These are phyloP conservation scores for Trissolcus basalis DNA, from an alignment of 1,140 invertebrate genomes.

Conservation along the genomic window DNA sequence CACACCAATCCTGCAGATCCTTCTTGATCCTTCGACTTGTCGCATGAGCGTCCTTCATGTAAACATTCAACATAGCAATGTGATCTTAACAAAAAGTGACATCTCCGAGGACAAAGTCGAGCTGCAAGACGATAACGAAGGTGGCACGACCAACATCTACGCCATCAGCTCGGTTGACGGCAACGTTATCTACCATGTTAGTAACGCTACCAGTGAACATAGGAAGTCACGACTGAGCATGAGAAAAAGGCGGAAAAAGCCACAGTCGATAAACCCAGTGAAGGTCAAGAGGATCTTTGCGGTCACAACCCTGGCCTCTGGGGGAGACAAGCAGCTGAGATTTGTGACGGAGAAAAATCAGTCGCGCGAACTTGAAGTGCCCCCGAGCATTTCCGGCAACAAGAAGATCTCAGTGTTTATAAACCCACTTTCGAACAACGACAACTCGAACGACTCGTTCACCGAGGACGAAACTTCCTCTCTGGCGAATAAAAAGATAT, in stretches of 20 bases:
- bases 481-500: constrained; percentile 55
- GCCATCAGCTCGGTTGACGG: constrained; percentile 91
- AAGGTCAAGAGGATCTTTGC: constrained; percentile 76
- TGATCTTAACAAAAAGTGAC: constrained; percentile 70
- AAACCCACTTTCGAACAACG: constrained; percentile 76
- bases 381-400: constrained; percentile 75
- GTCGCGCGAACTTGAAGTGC: constrained; percentile 77
- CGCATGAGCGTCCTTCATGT: constrained; percentile 91
- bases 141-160: constrained; percentile 82
- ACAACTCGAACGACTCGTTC: constrained; percentile 69
- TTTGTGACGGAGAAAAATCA: constrained; percentile 77
- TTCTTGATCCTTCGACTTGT: constrained; percentile 88
- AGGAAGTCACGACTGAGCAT: constrained; percentile 58
- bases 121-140: constrained; percentile 73
- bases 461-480: constrained; percentile 66
- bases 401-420: constrained; percentile 77
- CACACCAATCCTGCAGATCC: constrained; percentile 86
- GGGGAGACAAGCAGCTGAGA: constrained; percentile 71
- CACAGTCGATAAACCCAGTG: constrained; percentile 69
- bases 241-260: constrained; percentile 54
- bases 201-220: constrained; percentile 72
- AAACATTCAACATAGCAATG: constrained; percentile 83
- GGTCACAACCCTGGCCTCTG: constrained; percentile 73
- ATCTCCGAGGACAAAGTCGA: constrained; percentile 70
- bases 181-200: constrained; percentile 90